These are phyloP conservation scores for Fistularia tabacaria DNA, from an alignment of 2,797 vertebrate genomes.

Conservation along the genomic window DNA sequence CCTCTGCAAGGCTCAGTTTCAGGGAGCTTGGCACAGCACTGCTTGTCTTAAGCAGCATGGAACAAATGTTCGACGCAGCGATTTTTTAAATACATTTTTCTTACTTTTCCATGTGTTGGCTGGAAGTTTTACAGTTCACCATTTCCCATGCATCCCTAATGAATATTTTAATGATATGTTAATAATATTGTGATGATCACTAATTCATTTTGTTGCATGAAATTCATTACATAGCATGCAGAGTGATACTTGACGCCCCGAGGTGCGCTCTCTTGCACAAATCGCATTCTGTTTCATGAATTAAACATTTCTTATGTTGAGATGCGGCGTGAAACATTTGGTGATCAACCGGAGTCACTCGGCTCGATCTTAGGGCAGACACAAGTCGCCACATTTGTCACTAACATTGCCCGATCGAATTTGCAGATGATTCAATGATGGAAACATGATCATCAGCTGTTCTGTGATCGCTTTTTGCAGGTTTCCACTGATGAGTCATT, in stretches of 20 bases:
- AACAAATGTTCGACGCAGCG: not conserved
- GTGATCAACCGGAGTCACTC: too few relatives aligned
- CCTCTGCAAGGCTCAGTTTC: too few relatives aligned
- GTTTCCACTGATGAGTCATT: too few relatives aligned
- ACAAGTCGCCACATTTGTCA: too few relatives aligned
- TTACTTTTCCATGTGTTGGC: not conserved
- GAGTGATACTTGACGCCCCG: conserved; percentile 29
- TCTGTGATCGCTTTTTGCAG: too few relatives aligned
- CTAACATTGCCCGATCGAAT: too few relatives aligned
- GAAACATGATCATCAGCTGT: too few relatives aligned
- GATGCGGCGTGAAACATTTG: conserved; percentile 12
- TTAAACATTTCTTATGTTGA: conserved; percentile 39
- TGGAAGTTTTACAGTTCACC: conserved; percentile 25
- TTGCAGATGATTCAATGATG: too few relatives aligned
- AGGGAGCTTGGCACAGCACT: too few relatives aligned
- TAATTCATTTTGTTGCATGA: conserved; percentile 31
- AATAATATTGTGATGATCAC: conserved; percentile 49
- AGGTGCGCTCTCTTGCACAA: conserved; percentile 46
- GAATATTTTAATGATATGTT: conserved; percentile 56
- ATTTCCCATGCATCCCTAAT: conserved; percentile 25
- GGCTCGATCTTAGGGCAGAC: too few relatives aligned
- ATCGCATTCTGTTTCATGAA: conserved; percentile 45
- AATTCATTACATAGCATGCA: conserved; percentile 32
- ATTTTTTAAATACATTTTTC: not conserved
- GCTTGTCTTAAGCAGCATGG: too few relatives aligned